phyloP scores from a whole-genome alignment of 2,888 invertebrate species.

The Caenorhabditis uteleia region DNA sequence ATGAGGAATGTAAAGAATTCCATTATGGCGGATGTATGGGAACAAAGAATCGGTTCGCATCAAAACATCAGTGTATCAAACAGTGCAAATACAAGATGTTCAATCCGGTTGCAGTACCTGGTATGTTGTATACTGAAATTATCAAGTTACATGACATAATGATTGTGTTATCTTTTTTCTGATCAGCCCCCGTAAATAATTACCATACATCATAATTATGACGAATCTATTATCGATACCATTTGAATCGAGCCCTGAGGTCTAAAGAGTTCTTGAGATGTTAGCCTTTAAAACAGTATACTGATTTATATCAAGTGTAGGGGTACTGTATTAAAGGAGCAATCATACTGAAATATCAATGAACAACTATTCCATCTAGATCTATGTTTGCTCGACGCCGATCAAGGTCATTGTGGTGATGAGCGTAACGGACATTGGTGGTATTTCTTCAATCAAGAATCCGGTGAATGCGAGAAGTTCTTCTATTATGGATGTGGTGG shows the following conservation, averaged over 20 bases:
- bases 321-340: too few relatives aligned
- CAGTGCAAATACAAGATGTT: constrained; percentile 63
- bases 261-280: too few relatives aligned
- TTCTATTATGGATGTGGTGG: constrained; percentile 65
- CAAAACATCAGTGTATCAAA: constrained; percentile 61
- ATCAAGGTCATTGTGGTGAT: constrained; percentile 62
- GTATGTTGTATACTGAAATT: too few relatives aligned
- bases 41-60: constrained; percentile 58
- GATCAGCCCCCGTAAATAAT: too few relatives aligned
- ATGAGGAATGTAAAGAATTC: constrained; percentile 60
- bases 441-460: constrained; percentile 62
- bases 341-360: background rate
- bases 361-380: constrained; percentile 23
- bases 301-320: background rate
- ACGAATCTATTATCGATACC: background rate
- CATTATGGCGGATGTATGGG: constrained; percentile 67
- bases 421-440: constrained; percentile 55
- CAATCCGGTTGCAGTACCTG: constrained; percentile 62
- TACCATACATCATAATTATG: background rate
- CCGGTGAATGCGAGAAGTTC: constrained; percentile 57
- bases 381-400: constrained; percentile 60
- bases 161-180: too few relatives aligned
- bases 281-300: background rate
- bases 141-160: too few relatives aligned
- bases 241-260: background rate